Percentiles rank a stretch among this genome's conserved stretches.
These are phyloP conservation scores for Choristoneura fumiferana DNA, from an alignment of 1,140 invertebrate genomes.

Conservation along the genomic window DNA sequence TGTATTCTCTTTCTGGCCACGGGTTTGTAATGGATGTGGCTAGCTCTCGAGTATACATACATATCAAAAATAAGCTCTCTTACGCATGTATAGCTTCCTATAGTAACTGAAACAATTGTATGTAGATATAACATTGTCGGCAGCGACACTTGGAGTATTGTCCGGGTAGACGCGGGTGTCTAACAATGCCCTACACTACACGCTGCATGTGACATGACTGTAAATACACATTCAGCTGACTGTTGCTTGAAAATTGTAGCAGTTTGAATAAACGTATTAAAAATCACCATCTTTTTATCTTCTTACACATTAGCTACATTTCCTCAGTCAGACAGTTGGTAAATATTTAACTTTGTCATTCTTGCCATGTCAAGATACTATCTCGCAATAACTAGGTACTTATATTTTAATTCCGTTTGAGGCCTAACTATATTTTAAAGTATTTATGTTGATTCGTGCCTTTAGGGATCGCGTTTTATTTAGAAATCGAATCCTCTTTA, in stretches of 20 bases:
- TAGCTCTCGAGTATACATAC: slow-evolving; percentile 17
- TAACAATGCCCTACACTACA: background rate
- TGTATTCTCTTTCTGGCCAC: background rate
- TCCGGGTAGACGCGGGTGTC: background rate
- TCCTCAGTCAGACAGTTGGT: no score
- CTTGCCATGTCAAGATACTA: no score
- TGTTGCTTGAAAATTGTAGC: slow-evolving; percentile 1
- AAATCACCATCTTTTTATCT: background rate
- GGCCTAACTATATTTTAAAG: no score
- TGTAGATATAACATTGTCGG: background rate
- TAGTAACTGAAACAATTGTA: background rate
- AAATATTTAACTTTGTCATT: no score
- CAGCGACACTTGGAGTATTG: background rate
- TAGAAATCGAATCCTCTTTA: no score
- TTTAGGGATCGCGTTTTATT: no score
- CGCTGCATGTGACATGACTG: slow-evolving; percentile 3
- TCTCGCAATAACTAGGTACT: no score
- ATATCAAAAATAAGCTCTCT: slow-evolving; percentile 16
- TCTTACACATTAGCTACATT: no score
- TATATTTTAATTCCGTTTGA: no score
- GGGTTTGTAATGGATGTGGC: background rate
- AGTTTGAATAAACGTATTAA: slow-evolving; percentile 11
- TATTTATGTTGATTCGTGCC: no score
- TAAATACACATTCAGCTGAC: slow-evolving; percentile 12
- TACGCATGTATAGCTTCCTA: background rate